A percentile compares a stretch with the other conserved stretches of the same genome.
Evolutionary conservation across 2,113 vertebrate species (phyloP).

Genomic region (Regulus satrapa): DNA sequence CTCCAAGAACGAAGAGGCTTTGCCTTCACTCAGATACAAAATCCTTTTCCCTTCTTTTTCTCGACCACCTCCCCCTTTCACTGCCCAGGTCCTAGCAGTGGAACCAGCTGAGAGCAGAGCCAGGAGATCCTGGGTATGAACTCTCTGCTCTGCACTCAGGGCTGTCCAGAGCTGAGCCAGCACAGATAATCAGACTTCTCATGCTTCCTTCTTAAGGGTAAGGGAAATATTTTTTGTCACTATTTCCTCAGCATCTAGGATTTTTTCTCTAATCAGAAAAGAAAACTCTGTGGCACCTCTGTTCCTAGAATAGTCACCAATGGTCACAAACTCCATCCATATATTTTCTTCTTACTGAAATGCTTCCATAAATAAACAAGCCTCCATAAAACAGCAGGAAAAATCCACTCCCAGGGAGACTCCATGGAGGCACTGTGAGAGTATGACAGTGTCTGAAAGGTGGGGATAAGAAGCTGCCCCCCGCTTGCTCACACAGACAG

Average conservation of each 20-base stretch:
- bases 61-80: neutral
- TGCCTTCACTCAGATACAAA: neutral
- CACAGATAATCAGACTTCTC: neutral
- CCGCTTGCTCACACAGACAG: neutral
- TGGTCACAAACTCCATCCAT: neutral
- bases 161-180: neutral
- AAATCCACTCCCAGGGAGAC: neutral
- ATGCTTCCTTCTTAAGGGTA: neutral
- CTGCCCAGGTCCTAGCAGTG: neutral
- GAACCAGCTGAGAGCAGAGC: neutral
- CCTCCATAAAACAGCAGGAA: constrained; percentile 14
- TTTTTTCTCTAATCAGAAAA: neutral
- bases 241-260: neutral
- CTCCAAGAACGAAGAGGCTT: neutral
- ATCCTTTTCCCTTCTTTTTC: neutral
- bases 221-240: neutral
- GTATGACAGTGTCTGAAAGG: neutral
- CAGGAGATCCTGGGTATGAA: neutral
- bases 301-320: neutral
- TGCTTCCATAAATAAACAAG: neutral
- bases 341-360: neutral
- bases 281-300: neutral
- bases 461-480: constrained; percentile 6
- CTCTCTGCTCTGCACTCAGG: fast-evolving
- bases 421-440: neutral